Conservation (phyloP, 2,113 vertebrate species). For the Axis porcinus region DNA sequence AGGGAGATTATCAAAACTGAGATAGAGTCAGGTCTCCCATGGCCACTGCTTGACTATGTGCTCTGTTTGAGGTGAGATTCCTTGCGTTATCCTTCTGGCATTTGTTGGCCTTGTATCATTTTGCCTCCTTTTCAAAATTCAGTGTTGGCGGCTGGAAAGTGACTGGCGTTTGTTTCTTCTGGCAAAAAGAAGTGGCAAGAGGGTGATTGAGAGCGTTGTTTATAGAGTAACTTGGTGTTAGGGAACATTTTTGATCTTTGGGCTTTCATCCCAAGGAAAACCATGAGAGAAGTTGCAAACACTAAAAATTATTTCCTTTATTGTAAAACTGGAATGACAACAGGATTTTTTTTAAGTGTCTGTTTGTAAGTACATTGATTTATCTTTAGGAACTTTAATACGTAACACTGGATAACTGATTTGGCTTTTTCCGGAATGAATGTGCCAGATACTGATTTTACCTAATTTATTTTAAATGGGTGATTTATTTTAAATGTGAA, state of each 20-base stretch:
- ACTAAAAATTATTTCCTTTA: not conserved
- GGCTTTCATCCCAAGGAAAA: conserved; percentile 55
- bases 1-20: conserved; percentile 31
- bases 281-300: conserved; percentile 4
- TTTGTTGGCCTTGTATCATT: conserved; percentile 13
- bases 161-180: conserved; percentile 32
- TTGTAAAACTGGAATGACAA: not conserved
- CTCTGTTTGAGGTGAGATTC: conserved; percentile 36
- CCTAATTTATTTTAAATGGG: not conserved
- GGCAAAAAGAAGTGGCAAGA: conserved; percentile 9
- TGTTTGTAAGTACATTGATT: not conserved
- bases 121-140: conserved; percentile 63
- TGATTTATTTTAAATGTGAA: not conserved
- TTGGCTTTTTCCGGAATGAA: not conserved
- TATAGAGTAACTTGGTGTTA: not conserved
- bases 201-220: conserved; percentile 25
- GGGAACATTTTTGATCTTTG: conserved; percentile 33
- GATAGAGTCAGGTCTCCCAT: not conserved
- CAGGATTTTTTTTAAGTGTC: not conserved
- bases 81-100: conserved; percentile 48
- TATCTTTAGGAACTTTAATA: not conserved
- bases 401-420: not conserved
- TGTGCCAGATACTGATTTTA: not conserved
- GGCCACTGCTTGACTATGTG: conserved; percentile 15
- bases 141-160: conserved; percentile 19